Evolutionary conservation across 2,797 vertebrate species (phyloP).

Genomic region (Carcharodon carcharias): DNA sequence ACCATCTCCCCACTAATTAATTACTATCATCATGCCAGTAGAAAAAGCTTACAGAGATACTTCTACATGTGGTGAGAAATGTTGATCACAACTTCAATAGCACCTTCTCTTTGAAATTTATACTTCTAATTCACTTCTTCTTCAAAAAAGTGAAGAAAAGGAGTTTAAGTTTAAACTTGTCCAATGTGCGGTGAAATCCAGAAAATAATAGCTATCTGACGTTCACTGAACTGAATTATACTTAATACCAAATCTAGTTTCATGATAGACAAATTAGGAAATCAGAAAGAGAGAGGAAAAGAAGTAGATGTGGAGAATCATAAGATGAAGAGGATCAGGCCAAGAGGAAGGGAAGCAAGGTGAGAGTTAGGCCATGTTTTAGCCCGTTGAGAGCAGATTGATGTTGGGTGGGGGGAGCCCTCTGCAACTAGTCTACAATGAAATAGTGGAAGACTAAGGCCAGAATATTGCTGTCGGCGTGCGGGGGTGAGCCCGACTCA

Average conservation of each 20-base stretch:
- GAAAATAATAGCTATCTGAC: background rate
- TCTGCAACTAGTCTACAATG: background rate
- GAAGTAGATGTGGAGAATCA: background rate
- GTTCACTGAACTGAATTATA: background rate
- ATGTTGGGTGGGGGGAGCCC: background rate
- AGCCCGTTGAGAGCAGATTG: background rate
- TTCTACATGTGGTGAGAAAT: background rate
- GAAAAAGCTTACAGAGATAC: background rate
- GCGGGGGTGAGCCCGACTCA: too few species aligned
- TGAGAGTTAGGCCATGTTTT: too few species aligned
- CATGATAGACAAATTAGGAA: background rate
- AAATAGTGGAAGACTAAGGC: background rate
- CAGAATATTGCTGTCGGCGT: too few species aligned
- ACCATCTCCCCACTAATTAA: background rate
- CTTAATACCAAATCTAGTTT: background rate
- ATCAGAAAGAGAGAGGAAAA: background rate
- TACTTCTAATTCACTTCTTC: background rate
- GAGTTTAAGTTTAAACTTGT: background rate
- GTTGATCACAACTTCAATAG: background rate
- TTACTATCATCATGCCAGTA: background rate
- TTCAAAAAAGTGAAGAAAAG: background rate
- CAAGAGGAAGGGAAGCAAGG: background rate
- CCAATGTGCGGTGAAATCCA: background rate
- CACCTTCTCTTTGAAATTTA: background rate
- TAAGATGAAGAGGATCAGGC: background rate